These are phyloP conservation scores for Trachythela sp. DNA, from an alignment of 64 coral and sea anemone species.

Conservation along the genomic window DNA sequence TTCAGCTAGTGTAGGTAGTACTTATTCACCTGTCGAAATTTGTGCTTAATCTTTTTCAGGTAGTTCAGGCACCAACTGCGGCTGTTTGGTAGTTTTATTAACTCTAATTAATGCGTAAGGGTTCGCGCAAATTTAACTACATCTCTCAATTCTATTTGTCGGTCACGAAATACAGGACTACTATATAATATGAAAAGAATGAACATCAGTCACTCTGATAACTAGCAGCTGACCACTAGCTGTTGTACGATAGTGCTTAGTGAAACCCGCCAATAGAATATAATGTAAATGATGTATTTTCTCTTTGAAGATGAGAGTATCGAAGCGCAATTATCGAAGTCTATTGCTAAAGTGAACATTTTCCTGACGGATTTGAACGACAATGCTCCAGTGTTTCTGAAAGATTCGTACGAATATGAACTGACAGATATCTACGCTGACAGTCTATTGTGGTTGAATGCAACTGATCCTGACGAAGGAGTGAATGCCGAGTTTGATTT, in stretches of 20 bases:
- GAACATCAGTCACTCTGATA: no score
- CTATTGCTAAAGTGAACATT: neutral
- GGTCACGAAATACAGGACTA: no score
- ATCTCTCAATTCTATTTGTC: no score
- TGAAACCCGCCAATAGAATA: no score
- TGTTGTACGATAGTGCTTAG: no score
- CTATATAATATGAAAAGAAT: no score
- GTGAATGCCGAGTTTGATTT: neutral
- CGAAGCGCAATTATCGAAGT: neutral
- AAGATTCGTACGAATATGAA: neutral
- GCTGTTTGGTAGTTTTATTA: no score
- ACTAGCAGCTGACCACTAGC: no score
- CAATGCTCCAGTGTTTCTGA: neutral
- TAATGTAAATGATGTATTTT: neutral
- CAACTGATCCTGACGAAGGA: constrained; percentile 17
- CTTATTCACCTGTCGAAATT: neutral
- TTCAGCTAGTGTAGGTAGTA: no score
- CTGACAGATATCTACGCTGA: neutral
- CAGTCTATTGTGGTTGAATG: neutral
- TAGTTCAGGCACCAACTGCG: no score
- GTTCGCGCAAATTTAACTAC: no score
- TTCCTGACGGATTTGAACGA: neutral
- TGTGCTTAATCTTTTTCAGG: neutral
- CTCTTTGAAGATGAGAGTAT: neutral
- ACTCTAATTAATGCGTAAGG: no score